Percentiles rank a stretch among this genome's conserved stretches.
phyloP scores from a whole-genome alignment of 1,140 invertebrate genomes.

The Brachionus sp. region DNA sequence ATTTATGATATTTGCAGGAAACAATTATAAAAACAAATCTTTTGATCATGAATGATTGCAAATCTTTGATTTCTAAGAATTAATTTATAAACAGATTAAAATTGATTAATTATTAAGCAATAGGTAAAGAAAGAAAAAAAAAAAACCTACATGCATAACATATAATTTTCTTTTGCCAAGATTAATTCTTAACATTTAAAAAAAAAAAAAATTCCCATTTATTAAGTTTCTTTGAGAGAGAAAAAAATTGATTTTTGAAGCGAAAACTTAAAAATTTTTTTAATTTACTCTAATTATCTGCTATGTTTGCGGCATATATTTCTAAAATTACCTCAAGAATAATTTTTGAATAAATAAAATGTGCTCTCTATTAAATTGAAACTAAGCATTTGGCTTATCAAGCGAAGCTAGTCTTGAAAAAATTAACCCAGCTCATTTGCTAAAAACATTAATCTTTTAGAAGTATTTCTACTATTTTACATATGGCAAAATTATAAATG shows the following conservation, averaged over 20 bases:
- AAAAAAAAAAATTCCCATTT: too few relatives aligned
- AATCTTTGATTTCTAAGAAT: background rate
- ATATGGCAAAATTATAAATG: background rate
- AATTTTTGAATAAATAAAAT: background rate
- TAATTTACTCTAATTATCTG: background rate
- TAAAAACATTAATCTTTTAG: background rate
- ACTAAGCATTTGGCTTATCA: background rate
- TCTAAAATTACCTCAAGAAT: background rate
- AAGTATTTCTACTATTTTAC: background rate
- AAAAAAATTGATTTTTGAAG: too few relatives aligned
- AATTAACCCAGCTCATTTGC: background rate
- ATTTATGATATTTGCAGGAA: background rate
- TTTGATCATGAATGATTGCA: background rate
- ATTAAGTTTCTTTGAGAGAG: too few relatives aligned
- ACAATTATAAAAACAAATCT: background rate
- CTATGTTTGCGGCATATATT: too few relatives aligned
- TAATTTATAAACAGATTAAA: background rate
- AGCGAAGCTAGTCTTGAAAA: background rate
- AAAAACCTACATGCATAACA: background rate
- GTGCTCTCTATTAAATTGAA: background rate
- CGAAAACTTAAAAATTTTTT: background rate
- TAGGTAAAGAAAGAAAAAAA: too few relatives aligned
- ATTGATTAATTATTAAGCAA: background rate
- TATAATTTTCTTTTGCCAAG: background rate
- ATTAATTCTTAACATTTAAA: background rate